Evolutionary conservation across 2,888 invertebrate species (phyloP), one percentile per base, ranked within the genome.

Genomic region (Zhuqinia jingwanae): DNA sequence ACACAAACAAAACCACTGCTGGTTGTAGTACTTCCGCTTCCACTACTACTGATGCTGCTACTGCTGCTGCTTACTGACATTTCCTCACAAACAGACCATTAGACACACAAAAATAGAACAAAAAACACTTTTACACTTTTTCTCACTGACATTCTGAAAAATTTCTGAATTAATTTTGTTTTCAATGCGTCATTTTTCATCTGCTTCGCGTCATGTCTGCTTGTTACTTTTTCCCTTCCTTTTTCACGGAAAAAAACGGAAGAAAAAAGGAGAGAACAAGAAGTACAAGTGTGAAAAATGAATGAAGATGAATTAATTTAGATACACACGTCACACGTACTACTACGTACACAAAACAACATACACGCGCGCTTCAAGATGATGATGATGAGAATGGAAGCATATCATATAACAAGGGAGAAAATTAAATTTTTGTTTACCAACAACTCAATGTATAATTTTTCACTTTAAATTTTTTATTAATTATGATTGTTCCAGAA

Each of bases 21-120:
- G 47, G 36, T 68, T 3, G 68, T 22, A 68, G 68, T 68, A 42
- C 68, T 68, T 45, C 22, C 45, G 36, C 68, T 68, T 68, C 68
- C 68, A 36, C 68, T 42, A n/a, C 27, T 11, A 42, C n/a, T 25
- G 20, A 20, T 42, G 68, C 68, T 36, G n/a, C 27, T 11, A 42
- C 42, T 25, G 8, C 22, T 42, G 42, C 68, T 36, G 20, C 36
- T 68, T 68, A 42, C 68, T 68, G 68, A 68, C 68, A 68, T 68
- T 68, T 68, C 68, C 68, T 68, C 36, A 36, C 20, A 6, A 42
- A 17, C 2, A 13, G 20, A 27, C 60, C 30, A 63, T 27, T 63
- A 27, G 17, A 17, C 30, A 63, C 25, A 20, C 22, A 58, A 22
- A 17, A 58, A 20, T 11, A 2, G 58, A 11, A 58, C 3, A 10